Base-by-base conservation (phyloP, 2,888 invertebrate species). In the Rhamphomyia laevipes region DNA sequence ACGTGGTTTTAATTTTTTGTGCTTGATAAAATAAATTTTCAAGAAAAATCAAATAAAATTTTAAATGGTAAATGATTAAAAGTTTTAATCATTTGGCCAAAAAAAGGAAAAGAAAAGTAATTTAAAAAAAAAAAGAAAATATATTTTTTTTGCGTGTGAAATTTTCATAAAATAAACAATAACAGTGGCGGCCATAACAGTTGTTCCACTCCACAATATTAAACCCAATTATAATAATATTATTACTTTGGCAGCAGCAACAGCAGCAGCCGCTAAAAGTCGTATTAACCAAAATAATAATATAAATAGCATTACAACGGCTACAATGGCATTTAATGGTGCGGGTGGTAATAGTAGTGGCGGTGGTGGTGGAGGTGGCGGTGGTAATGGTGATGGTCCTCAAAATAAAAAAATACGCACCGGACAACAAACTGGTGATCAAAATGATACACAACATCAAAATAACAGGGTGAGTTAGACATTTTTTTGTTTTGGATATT, bases 401-500 rank as follows among this genome's bases (percentile, higher is more conserved):
- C 68, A 69, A 56, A 69, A 68, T 51, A 69, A 69, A 59, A 69
- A 68, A 57, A 69, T 69, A 57, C 68, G 68, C 51, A 69, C 68
- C 53, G 68, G 67, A 55, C 68, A 68, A 61, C 56, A 66, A 46
- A 63, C 64, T 48, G 68, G 23, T 42, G 42, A 42, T 42, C 23
- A 12, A 42, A 42, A 42, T 27, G 42, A 42, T 23, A 21, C 15
- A 23, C 42, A 42, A 15, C 35, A 35, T n/a, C 35, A 35, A n/a
- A 35, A 35, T 35, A 42, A 23, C 15, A 42, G 42, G 42, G 42
- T 42, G 23, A 42, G 42, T 42, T 35, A n/a, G 2, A 33, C 33
- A 13, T 13, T 21, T 4, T 4, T 21, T 21, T 21, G 6, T 21
- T 21, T n/a, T n/a, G n/a, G n/a, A n/a, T n/a, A n/a, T n/a, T n/a